Conservation (phyloP, 2,888 invertebrate genomes). For the Tenthredo distinguenda region DNA sequence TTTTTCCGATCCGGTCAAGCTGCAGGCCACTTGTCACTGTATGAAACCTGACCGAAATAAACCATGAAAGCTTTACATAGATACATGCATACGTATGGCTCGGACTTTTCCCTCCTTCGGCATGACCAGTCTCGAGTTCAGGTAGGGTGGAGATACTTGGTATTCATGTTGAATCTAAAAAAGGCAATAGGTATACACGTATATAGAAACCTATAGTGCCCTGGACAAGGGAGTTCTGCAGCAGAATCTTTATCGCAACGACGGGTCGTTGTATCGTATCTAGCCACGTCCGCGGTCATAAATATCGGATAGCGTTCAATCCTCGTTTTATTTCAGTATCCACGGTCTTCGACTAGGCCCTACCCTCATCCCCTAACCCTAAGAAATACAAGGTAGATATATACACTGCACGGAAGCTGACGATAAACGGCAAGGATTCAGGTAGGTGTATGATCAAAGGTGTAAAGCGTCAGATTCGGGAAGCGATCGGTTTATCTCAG, state of each 20-base stretch:
- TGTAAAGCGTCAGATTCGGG: background rate
- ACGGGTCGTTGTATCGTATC: conserved; percentile 11
- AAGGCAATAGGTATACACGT: background rate
- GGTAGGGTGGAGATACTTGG: conserved; percentile 13
- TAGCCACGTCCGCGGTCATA: conserved; percentile 35
- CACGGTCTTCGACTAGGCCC: background rate
- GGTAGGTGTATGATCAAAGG: background rate
- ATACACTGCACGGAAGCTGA: background rate
- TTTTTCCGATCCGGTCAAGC: background rate
- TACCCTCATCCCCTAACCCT: background rate
- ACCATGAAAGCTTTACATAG: background rate
- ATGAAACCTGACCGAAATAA: conserved; percentile 29
- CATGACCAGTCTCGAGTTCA: conserved; percentile 2
- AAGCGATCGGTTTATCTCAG: background rate
- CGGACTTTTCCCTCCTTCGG: background rate
- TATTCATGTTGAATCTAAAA: conserved; percentile 21
- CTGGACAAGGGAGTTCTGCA: background rate
- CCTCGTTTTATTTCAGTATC: conserved; percentile 39
- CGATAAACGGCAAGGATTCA: background rate
- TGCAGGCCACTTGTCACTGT: background rate
- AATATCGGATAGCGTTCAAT: conserved; percentile 42
- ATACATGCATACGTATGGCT: background rate
- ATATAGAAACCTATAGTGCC: background rate
- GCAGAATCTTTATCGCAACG: conserved; percentile 28
- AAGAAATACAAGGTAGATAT: background rate